Percentiles rank a stretch among this genome's conserved stretches.
Conservation (phyloP, 2,113 vertebrate species). For the Sisor rabdophorus region DNA sequence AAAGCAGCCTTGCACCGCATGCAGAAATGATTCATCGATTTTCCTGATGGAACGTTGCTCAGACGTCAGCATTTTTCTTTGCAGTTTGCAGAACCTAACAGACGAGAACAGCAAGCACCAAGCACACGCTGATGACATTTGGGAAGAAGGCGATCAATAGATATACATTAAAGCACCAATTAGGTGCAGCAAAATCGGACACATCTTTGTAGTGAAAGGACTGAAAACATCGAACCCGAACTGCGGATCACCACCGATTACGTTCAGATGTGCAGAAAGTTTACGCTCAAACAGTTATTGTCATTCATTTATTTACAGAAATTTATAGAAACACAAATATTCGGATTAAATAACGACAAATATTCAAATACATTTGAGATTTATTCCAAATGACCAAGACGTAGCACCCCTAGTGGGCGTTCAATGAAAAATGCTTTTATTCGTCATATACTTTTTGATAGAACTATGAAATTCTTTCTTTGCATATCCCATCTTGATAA, state of each 20-base stretch:
- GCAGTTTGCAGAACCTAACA: constrained; percentile 13
- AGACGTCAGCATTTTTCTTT: constrained; percentile 22
- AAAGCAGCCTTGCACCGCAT: background rate
- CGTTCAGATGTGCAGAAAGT: background rate
- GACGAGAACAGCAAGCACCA: constrained; percentile 18
- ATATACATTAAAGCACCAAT: constrained; percentile 26
- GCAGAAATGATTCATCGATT: constrained; percentile 32
- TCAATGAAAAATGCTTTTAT: too few species aligned
- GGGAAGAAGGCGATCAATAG: constrained; percentile 23
- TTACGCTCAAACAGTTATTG: background rate
- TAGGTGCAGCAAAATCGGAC: constrained; percentile 1
- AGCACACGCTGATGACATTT: constrained; percentile 30
- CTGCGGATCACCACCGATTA: background rate
- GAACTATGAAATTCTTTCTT: too few species aligned
- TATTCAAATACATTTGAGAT: too few species aligned
- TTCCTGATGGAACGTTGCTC: constrained; percentile 2
- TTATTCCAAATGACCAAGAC: too few species aligned
- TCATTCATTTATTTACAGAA: too few species aligned
- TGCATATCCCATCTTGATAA: too few species aligned
- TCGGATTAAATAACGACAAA: too few species aligned
- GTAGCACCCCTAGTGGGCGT: too few species aligned
- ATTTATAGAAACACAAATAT: too few species aligned
- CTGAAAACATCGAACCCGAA: constrained; percentile 3
- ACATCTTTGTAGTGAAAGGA: background rate
- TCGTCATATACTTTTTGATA: too few species aligned